Evolutionary conservation across 2,888 invertebrate species (phyloP), one percentile per base, ranked within the genome.

Genomic region (Eustalomyia histrio): DNA sequence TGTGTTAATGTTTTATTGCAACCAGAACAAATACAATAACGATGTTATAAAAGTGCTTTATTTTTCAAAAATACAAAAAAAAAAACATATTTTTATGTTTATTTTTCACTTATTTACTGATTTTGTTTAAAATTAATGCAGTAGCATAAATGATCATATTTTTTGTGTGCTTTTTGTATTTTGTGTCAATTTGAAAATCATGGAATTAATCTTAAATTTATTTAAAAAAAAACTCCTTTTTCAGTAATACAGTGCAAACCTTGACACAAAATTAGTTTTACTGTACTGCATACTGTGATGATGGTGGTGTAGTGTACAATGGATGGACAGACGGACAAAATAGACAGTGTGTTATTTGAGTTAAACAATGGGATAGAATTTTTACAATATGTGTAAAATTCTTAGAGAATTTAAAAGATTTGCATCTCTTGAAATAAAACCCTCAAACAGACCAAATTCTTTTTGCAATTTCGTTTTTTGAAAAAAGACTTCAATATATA

Each of bases 171-270:
- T 35, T 57, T 58, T 69, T 50, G 29, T 39, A 58, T 76, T 64
- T n/a, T 47, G 64, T 64, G 63, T 64, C 76, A 76, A 68, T 76
- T 72, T 69, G 55, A 68, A 76, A 80, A 76, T 80, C 80, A 76
- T 69, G 76, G 73, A 80, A 80, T 73, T 80, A 76, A 76, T 73
- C 73, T 80, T 64, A 76, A 67, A 67, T 58, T 24, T 58, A 65
- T 57, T 53, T 63, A 64, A 74, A 58, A 58, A 60, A 73, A 71
- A 81, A 81, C 81, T 81, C 81, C 81, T 78, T 78, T 81, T 81
- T 78, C 71, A 81, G 81, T 71, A 78, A 81, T 63, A 69, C 74
- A 75, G 74, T 78, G 65, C 81, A 78, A 75, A 81, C 81, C 81
- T 81, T 81, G 81, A 81, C 81, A 81, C 81, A 61, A 81, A 81